Base-by-base conservation (phyloP, 1,140 invertebrate genomes). In the Drosophila paulistorum region DNA sequence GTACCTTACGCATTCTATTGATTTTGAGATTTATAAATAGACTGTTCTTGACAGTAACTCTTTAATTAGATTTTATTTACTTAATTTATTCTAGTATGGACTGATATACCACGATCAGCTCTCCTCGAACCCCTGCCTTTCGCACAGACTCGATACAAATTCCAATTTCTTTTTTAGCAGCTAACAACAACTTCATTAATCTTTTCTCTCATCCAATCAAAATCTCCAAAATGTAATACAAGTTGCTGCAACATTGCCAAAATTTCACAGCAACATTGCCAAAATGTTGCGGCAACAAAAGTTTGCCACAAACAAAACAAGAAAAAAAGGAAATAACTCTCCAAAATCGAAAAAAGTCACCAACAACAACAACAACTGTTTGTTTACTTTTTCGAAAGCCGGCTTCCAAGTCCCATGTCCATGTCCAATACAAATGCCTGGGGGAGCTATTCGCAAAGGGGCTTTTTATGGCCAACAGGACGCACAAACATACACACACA, bases 331-430 rank as follows among this genome's bases (percentile, higher is more conserved):
- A 70, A 68, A 30, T 67, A 89, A 87, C 80, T 89, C 83, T 87
- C 76, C 84, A 87, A 77, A 67, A 64, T 37, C 55, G 14, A 60
- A 39, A 37, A 23, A 42, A 20, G 13, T 20, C 17, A 51, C 0
- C 7, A 17, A 61, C n/a, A 20, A 14, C 17, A n/a, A 54, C 74
- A 77, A 89, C 83, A 71, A 84, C 68, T 81, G 80, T 89, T 87
- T 87, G 84, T 87, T 87, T 87, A 87, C 84, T 74, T 87, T 87
- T 80, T 62, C 58, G 65, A 72, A 77, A 89, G 77, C 80, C 84
- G 84, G 84, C 84, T 73, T 67, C 61, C 61, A 63, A 65, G 82
- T 70, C 67, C 57, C 45, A 51, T 51, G 45, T 51, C 57, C 45
- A 51, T 51, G 45, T 51, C 45, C 59, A 69, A 67, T 62, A 63